Base-by-base conservation (phyloP, 2,797 vertebrate species). In the Dicrostonyx torquatus region DNA sequence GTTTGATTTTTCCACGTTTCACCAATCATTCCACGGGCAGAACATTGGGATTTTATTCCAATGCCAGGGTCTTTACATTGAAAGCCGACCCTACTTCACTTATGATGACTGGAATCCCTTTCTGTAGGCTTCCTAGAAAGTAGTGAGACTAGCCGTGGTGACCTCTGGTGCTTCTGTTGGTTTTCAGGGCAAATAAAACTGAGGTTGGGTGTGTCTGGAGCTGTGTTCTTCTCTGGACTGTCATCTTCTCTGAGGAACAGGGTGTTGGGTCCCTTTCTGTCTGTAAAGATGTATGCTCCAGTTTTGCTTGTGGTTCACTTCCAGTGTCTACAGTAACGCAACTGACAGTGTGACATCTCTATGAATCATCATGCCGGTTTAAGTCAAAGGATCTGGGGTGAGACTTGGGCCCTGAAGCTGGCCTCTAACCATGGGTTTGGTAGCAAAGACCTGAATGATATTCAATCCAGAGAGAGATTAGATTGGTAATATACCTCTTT, bases 1-100 rank as follows among this genome's bases (percentile, higher is more conserved):
- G 97, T 98, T 98, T 98, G 98, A 98, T 98, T 97, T 98, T 96
- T 76, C 96, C 98, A 98, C 10, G 34, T 98, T 98, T 98, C 97
- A 98, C 98, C 97, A 98, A 97, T 98, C 96, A 97, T 97, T 97
- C 96, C 97, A 89, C 95, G 97, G 98, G 96, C 96, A 97, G 95
- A 96, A 97, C 97, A 98, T 95, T 88, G 97, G 83, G 96, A 91
- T 91, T 96, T 97, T 92, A 96, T 96, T 97, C 98, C 95, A 93
- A 70, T 96, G 96, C 97, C 97, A 98, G 62, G 26, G 66, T 48
- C n/a, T 96, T 89, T 68, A 68, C 48, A 53, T 31, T 75, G 66
- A 73, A 95, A 72, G n/a, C 53, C 86, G 26, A 55, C n/a, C 24
- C 78, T 83, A n/a, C 62, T 4, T 53, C 73, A 43, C 12, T n/a